These are phyloP conservation scores for Anisognathus igniventris DNA, from an alignment of 2,797 vertebrate species.

Conservation along the genomic window DNA sequence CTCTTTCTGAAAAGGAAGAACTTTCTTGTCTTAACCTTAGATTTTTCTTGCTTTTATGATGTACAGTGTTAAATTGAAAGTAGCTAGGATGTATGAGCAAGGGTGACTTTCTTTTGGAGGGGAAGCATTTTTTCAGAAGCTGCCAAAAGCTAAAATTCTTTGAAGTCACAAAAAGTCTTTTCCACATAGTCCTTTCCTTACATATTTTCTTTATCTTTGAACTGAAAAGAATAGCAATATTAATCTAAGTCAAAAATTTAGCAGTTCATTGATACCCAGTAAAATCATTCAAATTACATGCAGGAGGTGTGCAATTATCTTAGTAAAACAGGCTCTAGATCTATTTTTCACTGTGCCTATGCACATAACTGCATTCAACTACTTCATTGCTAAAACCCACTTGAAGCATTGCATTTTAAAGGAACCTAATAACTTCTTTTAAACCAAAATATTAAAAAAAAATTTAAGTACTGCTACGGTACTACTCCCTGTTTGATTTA, in stretches of 20 bases:
- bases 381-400: neutral
- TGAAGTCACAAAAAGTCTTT: neutral
- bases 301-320: neutral
- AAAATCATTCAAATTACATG: slow-evolving; percentile 1
- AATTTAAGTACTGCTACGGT: neutral
- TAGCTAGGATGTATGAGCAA: neutral
- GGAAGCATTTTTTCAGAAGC: slow-evolving; percentile 7
- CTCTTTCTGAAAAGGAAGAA: neutral
- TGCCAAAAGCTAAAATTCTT: neutral
- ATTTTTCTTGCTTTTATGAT: slow-evolving; percentile 27
- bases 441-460: neutral
- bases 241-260: neutral
- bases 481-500: neutral
- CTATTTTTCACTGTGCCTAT: neutral
- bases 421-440: neutral
- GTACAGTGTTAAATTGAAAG: slow-evolving; percentile 13
- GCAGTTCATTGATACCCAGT: neutral
- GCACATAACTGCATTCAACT: neutral
- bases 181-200: neutral
- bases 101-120: neutral
- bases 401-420: neutral
- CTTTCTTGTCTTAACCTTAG: slow-evolving; percentile 19
- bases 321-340: neutral
- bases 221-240: neutral
- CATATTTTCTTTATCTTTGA: slow-evolving; percentile 22